Evolutionary conservation across 2,113 vertebrate species (phyloP).

Genomic region (Desmodus rotundus): DNA sequence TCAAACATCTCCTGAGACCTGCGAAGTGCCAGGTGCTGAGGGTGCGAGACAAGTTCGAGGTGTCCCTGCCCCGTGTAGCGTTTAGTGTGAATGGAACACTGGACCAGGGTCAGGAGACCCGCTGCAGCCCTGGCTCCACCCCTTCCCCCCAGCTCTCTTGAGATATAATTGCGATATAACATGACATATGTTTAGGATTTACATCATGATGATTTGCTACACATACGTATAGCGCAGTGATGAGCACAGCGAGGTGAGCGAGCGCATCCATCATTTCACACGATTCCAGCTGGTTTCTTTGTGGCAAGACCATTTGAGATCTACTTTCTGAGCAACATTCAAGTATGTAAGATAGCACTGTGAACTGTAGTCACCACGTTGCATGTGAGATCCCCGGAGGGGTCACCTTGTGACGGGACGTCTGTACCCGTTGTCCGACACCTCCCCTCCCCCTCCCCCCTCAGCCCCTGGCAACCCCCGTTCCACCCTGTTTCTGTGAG

Average conservation of each 20-base stretch:
- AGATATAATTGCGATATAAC: background rate
- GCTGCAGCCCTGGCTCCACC: background rate
- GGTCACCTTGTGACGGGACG: background rate
- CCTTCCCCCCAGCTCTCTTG: background rate
- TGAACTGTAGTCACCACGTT: background rate
- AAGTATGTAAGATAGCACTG: background rate
- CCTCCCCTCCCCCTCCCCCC: background rate
- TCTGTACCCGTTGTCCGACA: background rate
- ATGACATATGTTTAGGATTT: background rate
- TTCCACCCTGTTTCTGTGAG: background rate
- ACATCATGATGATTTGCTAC: background rate
- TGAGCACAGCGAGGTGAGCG: background rate
- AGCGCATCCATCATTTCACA: background rate
- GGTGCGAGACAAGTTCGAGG: background rate
- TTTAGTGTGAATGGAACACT: background rate
- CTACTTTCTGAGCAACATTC: background rate
- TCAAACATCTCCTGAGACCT: background rate
- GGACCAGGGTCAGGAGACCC: background rate
- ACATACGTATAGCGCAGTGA: background rate
- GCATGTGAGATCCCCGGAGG: background rate
- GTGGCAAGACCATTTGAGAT: background rate
- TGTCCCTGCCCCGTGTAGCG: background rate
- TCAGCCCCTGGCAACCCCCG: background rate
- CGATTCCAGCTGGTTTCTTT: background rate
- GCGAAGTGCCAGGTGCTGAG: background rate